These are phyloP conservation scores for Rallus crepitans DNA, from an alignment of 2,797 vertebrate species.

Conservation along the genomic window DNA sequence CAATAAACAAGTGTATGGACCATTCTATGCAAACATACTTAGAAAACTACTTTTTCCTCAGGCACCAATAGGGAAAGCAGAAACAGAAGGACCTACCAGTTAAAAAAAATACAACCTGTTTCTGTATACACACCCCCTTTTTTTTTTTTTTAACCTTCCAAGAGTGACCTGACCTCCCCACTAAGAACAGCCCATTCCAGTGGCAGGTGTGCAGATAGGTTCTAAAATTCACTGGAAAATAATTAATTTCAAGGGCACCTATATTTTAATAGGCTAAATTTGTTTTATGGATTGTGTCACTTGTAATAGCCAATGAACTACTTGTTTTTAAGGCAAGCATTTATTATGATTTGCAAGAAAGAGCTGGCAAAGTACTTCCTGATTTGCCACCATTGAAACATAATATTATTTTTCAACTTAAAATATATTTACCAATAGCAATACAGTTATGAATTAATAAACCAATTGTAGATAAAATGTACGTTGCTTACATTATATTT, in stretches of 20 bases:
- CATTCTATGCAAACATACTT: conserved; percentile 92
- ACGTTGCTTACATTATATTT: conserved; percentile 27
- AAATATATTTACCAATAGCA: conserved; percentile 5
- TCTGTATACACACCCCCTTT: not conserved
- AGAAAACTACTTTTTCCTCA: conserved; percentile 87
- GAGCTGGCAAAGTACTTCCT: not conserved
- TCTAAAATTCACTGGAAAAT: conserved; percentile 28
- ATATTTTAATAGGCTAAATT: conserved; percentile 46
- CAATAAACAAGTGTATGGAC: conserved; percentile 92
- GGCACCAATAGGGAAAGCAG: conserved; percentile 45
- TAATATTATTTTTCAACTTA: not conserved
- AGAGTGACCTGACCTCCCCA: not conserved
- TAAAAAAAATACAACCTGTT: conserved; percentile 5
- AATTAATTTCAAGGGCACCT: not conserved
- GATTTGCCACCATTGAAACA: not conserved
- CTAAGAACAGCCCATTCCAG: not conserved
- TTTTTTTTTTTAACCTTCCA: not conserved
- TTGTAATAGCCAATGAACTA: conserved; percentile 22
- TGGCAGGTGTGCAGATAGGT: not conserved
- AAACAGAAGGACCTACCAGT: conserved; percentile 46
- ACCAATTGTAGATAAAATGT: conserved; percentile 22
- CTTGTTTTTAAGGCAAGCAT: conserved; percentile 30
- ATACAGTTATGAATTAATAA: conserved; percentile 1
- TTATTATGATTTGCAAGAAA: conserved; percentile 7
- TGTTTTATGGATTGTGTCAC: conserved; percentile 57